These are phyloP conservation scores for Microcebus ravelobensis DNA, from an alignment of 2,113 vertebrate species.

Conservation along the genomic window DNA sequence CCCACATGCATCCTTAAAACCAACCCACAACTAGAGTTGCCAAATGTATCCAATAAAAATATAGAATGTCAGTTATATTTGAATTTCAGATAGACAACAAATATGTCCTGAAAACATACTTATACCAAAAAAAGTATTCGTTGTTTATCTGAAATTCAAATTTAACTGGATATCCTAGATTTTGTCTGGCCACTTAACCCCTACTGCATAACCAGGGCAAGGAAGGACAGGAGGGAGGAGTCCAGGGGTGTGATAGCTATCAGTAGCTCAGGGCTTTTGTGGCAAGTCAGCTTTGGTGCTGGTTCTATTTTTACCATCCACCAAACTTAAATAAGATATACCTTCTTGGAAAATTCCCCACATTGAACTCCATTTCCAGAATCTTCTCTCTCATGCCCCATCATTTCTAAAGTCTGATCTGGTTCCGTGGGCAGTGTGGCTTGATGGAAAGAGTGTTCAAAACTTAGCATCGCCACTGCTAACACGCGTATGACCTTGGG, in stretches of 20 bases:
- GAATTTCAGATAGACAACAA: background rate
- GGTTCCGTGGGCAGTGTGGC: background rate
- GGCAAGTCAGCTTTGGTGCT: background rate
- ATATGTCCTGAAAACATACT: background rate
- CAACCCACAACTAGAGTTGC: background rate
- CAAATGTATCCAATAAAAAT: background rate
- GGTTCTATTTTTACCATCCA: background rate
- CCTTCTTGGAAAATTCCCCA: background rate
- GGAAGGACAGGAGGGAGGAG: background rate
- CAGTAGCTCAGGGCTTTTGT: background rate
- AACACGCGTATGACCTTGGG: background rate
- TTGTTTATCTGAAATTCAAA: conserved; percentile 25
- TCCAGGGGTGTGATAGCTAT: background rate
- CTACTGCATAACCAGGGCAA: background rate
- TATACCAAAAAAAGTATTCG: background rate
- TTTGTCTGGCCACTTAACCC: background rate
- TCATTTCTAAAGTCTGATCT: background rate
- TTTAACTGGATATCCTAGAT: background rate
- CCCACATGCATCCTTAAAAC: background rate
- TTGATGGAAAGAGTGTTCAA: background rate
- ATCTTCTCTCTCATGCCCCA: background rate
- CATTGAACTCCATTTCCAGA: background rate
- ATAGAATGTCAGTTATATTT: background rate
- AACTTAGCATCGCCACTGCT: background rate
- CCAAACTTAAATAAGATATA: background rate